Evolutionary conservation across 2,888 invertebrate genomes (phyloP), one percentile per base, ranked within the genome.

Genomic region (Acholoe squamosa): DNA sequence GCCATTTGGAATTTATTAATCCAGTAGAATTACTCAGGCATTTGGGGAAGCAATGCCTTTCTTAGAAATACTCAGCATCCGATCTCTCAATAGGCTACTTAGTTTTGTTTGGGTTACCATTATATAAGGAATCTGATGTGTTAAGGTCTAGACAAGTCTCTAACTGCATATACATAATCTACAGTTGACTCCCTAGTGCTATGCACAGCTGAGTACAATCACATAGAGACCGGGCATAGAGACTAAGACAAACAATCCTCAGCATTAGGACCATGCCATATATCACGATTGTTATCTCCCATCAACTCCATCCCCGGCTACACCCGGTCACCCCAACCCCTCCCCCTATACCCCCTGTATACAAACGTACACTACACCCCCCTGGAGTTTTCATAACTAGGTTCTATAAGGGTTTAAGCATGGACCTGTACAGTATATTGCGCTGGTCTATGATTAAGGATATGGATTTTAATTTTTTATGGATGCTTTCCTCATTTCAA

Each of bases 221-320:
- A 61, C 19, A 61, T 61, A n/a, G 22, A n/a, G n/a, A n/a, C n/a
- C n/a, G n/a, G n/a, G n/a, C n/a, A n/a, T n/a, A n/a, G n/a, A 61
- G n/a, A 61, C 61, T n/a, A 61, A 14, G 61, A 61, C 61, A 61
- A 61, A 61, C 61, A 61, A n/a, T 61, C 22, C n/a, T 61, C 61
- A 14, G 61, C 61, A 19, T 61, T n/a, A 61, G 61, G 61, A 61
- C 61, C 61, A 61, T n/a, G 61, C n/a, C 22, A 61, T 61, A 19
- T 61, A 61, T 61, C 61, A 61, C 61, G 61, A 61, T 61, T 61
- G 61, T 61, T 61, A 61, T 61, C 61, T 61, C 61, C 61, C 19
- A 61, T 3, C 43, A 61, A 61, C 61, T 19, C 61, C 19, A 7
- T 10, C 43, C 61, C 61, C 19, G n/a, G n/a, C n/a, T n/a, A n/a